phyloP scores from a whole-genome alignment of 2,797 vertebrate species.

The Sebastiscus tertius region DNA sequence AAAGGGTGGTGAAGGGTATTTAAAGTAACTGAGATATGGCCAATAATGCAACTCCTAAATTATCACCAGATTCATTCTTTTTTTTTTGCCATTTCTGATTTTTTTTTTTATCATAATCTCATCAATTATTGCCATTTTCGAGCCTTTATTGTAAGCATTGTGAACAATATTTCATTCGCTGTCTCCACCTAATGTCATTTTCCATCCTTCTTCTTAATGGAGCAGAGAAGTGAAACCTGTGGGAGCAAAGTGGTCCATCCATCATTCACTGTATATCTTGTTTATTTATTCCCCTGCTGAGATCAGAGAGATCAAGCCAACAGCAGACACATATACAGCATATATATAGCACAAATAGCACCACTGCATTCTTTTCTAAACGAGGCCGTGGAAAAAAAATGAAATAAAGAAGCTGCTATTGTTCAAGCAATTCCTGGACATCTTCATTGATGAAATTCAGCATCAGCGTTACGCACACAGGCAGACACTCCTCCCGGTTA shows the following conservation, averaged over 20 bases:
- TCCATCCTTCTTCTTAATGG: neutral
- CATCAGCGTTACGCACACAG: conserved; percentile 52
- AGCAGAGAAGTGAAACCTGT: conserved; percentile 9
- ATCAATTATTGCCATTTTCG: neutral
- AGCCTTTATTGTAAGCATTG: neutral
- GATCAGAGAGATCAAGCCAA: conserved; percentile 37
- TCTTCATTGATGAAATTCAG: conserved; percentile 73
- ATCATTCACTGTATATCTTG: neutral
- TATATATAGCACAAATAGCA: neutral
- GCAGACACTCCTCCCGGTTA: conserved; percentile 54
- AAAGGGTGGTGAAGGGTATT: neutral
- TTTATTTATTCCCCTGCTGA: conserved; percentile 29
- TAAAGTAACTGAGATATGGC: neutral
- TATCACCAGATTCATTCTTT: neutral
- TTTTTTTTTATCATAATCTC: neutral
- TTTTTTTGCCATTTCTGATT: neutral
- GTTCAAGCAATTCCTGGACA: neutral
- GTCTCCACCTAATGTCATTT: neutral
- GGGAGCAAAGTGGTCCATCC: neutral
- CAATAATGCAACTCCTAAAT: neutral
- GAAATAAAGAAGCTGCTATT: neutral
- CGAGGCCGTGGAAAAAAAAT: neutral
- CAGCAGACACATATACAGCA: neutral
- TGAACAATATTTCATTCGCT: neutral
- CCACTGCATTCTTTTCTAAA: neutral